phyloP scores from a whole-genome alignment of 1,140 invertebrate species.

The Platorchestia sp. region DNA sequence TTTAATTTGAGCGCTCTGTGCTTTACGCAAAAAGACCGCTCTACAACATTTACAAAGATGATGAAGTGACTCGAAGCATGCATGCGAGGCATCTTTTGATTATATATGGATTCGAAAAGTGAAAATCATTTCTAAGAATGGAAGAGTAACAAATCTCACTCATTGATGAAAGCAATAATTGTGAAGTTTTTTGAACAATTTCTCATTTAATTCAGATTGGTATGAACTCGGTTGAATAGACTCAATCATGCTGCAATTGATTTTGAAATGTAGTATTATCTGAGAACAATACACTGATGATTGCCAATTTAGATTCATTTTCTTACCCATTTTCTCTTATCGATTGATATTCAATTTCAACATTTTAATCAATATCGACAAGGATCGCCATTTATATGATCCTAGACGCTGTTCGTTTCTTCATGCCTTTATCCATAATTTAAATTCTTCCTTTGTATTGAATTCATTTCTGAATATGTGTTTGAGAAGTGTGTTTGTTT shows the following conservation, averaged over 20 bases:
- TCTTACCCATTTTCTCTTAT: too few species aligned
- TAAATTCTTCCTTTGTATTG: too few species aligned
- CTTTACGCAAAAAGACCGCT: neutral
- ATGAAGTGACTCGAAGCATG: neutral
- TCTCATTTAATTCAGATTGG: neutral
- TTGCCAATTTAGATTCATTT: neutral
- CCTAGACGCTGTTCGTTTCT: too few species aligned
- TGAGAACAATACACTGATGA: neutral
- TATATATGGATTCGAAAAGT: neutral
- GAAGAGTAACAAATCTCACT: neutral
- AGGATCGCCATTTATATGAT: too few species aligned
- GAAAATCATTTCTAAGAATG: neutral
- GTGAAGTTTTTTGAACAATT: neutral
- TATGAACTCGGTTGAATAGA: neutral
- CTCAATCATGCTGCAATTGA: neutral
- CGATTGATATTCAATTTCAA: too few species aligned
- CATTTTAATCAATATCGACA: too few species aligned
- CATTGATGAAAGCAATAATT: neutral
- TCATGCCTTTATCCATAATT: too few species aligned
- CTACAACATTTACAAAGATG: neutral
- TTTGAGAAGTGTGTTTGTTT: too few species aligned
- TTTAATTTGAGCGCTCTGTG: neutral
- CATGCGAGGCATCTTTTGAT: neutral
- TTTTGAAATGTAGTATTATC: neutral
- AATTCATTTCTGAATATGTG: too few species aligned